Base-by-base conservation (phyloP, 1,140 invertebrate genomes). In the Belonocnema kinseyi region DNA sequence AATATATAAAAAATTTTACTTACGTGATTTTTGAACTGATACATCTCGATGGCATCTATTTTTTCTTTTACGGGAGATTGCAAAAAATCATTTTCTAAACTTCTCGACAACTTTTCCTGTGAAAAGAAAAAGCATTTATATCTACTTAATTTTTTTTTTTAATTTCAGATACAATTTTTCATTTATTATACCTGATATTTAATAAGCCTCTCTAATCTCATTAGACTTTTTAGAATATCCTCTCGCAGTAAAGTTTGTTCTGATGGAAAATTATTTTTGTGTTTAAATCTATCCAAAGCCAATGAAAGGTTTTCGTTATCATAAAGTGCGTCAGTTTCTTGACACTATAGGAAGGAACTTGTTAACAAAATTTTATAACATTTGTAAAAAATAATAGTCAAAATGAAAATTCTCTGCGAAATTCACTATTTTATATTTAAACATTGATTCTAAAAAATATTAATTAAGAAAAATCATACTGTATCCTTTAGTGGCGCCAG, bases 241-340 rank as follows among this genome's bases (percentile, higher is more conserved):
- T 66, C 61, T 66, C 61, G 61, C 33, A 66, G 16, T 40, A 66
- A 46, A 46, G 61, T 66, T 40, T 66, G 61, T 26, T 66, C 61
- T 16, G 61, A 66, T 66, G 61, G 61, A 66, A 66, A 66, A 46
- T 66, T 33, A 66, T 66, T 66, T 40, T n/a, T 66, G 4, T 66
- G 21, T 66, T n/a, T 66, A 40, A 66, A 66, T 66, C 61, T 66
- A 4, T 66, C 61, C n/a, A 66, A n/a, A n/a, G 61, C 61, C 61
- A 66, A 40, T 66, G 61, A 66, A n/a, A 66, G 61, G n/a, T 33
- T 66, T 40, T 66, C 61, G 13, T 66, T 66, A 66, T 66, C 61
- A 46, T 66, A 66, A 66, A 66, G 26, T 8, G 33, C 10, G 26
- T 66, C 61, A 26, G 61, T 66, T n/a, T 66, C 61, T 40, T 66